A percentile compares a stretch with the other conserved stretches of the same genome.
Conservation (phyloP, 2,888 invertebrate genomes). For the Lochmaea capreae region DNA sequence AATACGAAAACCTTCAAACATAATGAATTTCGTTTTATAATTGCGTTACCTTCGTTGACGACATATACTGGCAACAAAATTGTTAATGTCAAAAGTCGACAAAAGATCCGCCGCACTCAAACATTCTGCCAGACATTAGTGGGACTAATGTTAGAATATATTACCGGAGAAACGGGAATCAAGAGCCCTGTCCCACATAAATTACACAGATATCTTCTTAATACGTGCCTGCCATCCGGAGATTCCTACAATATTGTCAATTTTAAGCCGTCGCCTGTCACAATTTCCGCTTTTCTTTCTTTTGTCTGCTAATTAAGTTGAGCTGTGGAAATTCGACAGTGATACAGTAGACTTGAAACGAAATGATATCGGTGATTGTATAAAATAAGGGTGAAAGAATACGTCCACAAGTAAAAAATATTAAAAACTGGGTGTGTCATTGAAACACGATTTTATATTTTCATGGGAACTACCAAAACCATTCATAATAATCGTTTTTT, state of each 20-base stretch:
- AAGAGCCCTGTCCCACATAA: conserved; percentile 58
- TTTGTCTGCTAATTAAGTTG: conserved; percentile 40
- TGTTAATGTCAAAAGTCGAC: conserved; percentile 37
- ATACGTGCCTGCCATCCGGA: conserved; percentile 62
- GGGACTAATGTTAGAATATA: conserved; percentile 66
- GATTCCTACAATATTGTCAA: conserved; percentile 60
- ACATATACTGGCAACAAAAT: neutral
- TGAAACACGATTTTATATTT: too few species aligned
- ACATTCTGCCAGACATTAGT: conserved; percentile 65
- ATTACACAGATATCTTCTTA: conserved; percentile 64
- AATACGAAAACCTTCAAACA: too few species aligned
- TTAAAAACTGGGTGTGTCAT: too few species aligned
- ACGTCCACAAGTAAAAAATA: neutral
- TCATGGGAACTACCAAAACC: too few species aligned
- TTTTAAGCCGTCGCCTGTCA: conserved; percentile 54
- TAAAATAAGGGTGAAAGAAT: neutral
- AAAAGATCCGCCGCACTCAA: conserved; percentile 61
- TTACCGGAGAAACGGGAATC: conserved; percentile 59
- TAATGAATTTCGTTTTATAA: neutral
- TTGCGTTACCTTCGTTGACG: conserved; percentile 24
- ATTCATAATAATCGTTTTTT: too few species aligned
- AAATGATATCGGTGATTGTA: neutral
- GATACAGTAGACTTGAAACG: neutral
- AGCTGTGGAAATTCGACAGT: conserved; percentile 4
- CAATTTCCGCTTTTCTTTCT: conserved; percentile 47